Base-by-base conservation (phyloP, 2,113 vertebrate genomes). In the Eptesicus fuscus region DNA sequence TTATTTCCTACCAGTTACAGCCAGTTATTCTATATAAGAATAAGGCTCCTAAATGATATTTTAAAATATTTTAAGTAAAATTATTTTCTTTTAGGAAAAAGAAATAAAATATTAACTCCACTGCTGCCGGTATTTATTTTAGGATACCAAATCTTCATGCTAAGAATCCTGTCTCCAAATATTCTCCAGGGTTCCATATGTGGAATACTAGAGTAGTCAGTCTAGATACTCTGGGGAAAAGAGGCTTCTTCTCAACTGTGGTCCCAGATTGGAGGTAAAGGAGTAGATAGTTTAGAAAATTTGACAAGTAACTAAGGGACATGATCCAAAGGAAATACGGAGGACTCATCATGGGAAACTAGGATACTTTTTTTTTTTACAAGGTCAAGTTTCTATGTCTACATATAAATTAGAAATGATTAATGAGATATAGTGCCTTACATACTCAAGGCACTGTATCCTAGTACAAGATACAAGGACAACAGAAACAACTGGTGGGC, bases 21-120 rank as follows among this genome's bases (percentile, higher is more conserved):
- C 70, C 42, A 87, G 35, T 69, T 28, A 35, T 69, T 82, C 20
- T 47, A 56, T 28, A 56, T 17, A 67, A 37, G 7, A 92, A 53
- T 79, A 83, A 74, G 51, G 16, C 22, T 56, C 18, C 44, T 16
- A 88, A 78, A 59, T 35, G 2, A 82, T 65, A 18, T 70, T 85
- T 69, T 59, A 40, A 44, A 67, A 63, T 79, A 77, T 78, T 71
- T 89, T 73, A 89, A 79, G 1, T 53, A 70, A 28, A 63, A 37
- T 83, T 35, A 51, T 91, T 88, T 88, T 92, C 30, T 35, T 92
- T 95, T 49, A 65, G 23, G 30, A 42, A 89, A 89, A 78, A 9
- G 49, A 69, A 87, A 73, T 79, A 79, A 88, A n/a, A 76, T 5
- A 42, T 85, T 80, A 86, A 73, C 37, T 51, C 28, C 12, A 47